phyloP scores from a whole-genome alignment of 2,113 vertebrate species.

The Mesoclemmys tuberculata region DNA sequence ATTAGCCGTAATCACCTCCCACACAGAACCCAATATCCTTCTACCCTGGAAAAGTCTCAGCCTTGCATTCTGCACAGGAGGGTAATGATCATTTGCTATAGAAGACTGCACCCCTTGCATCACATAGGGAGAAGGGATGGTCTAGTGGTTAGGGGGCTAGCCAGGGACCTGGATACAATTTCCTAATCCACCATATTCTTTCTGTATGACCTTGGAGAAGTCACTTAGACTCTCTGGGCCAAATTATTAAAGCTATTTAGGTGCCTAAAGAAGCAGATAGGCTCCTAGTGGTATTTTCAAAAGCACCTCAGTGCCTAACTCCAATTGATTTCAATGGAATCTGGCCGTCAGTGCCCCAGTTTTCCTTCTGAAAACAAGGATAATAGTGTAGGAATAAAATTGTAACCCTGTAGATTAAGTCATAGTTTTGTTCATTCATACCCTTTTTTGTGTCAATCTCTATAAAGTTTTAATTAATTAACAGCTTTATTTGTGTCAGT shows the following conservation, averaged over 20 bases:
- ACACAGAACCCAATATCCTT: fast-evolving
- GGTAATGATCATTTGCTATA: not conserved
- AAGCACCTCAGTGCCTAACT: not conserved
- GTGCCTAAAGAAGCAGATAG: not conserved
- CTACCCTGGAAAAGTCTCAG: too few species aligned
- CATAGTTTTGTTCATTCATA: too few species aligned
- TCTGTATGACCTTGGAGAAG: not conserved
- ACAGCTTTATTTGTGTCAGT: too few species aligned
- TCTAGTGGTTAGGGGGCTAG: not conserved
- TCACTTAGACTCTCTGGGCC: not conserved
- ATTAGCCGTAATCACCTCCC: fast-evolving
- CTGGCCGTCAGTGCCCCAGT: not conserved
- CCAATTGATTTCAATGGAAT: not conserved
- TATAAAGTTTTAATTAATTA: too few species aligned
- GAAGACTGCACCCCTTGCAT: not conserved
- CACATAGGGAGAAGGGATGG: not conserved
- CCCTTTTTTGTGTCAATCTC: too few species aligned
- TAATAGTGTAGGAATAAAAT: not conserved
- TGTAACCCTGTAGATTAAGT: too few species aligned
- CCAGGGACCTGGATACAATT: not conserved
- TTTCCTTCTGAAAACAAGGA: not conserved
- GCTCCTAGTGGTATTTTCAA: not conserved
- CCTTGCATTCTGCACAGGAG: not conserved
- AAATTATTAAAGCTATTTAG: not conserved
- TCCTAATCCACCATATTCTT: not conserved